Evolutionary conservation across 2,113 vertebrate species (phyloP), one percentile per base, ranked within the genome.

Genomic region (Anser cygnoides): DNA sequence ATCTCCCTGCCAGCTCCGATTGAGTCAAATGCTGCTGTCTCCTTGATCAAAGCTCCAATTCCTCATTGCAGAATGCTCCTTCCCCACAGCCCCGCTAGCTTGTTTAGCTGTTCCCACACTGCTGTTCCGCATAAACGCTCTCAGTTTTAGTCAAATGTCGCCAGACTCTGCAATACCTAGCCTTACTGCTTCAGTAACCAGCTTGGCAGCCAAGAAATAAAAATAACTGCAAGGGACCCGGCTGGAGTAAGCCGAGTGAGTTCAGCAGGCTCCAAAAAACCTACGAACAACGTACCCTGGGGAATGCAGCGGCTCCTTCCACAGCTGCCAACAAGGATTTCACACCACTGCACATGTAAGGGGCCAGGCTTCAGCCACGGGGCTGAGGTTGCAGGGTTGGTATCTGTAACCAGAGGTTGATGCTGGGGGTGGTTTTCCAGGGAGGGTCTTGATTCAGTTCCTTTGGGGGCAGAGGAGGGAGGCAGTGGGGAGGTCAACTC

Each of bases 11-110:
- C 91, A 94, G 89, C 76, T 89, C 83, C 59, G 84, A 79, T 84
- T 55, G 89, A 88, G 90, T 94, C 89, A 91, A 86, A 73, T 83
- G 86, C 87, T 91, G 84, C 79, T 76, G 73, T 75, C 74, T 94
- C 46, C 78, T 89, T 84, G 89, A 93, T 92, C 91, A 90, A 90
- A 96, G 90, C 92, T 95, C 65, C 76, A 6, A 57, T 89, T 96
- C 85, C 87, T 91, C 55, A 23, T 31, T 58, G 86, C 89, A 50
- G 23, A 58, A 41, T 21, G 39, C 49, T 55, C 54, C 39, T 25
- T 37, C 33, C 39, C 17, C 59, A 46, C 39, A 87, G 66, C 59
- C 89, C 72, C 0, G 4, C 81, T 85, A 73, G 80, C 79, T 94
- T 85, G 13, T 85, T 72, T 81, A 54, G 90, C 70, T 92, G 68